Evolutionary conservation across 2,797 vertebrate genomes (phyloP), one percentile per base, ranked within the genome.

Genomic region (Cyprinella venusta): DNA sequence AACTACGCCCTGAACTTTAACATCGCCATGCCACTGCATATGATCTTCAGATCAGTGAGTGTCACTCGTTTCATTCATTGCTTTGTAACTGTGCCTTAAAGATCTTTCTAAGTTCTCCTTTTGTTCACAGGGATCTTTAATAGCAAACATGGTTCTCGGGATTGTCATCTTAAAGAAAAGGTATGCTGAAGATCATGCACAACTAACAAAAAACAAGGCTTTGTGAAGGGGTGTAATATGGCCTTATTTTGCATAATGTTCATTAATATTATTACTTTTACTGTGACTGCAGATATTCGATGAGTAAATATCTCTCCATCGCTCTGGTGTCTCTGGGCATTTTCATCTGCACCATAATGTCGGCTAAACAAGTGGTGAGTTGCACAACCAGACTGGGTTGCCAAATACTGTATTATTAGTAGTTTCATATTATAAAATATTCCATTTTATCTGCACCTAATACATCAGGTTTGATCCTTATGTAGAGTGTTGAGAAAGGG

Each of bases 11-110:
- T 99, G 82, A 99, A 99, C 88, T 96, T 99, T 87, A 98, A 97
- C 89, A 98, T 99, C 0, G 93, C 97, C 56, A 99, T 99, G 98
- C 98, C 98, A 0, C 90, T 99, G 86, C 98, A 99, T 88, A 99
- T 99, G 98, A 98, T 99, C 91, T 99, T 99, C 92, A 94, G 98
- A 97, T 99, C 98, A 6, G 98, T 99, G 90, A 96, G 96, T 94
- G 8, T 38, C 64, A 2, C 61, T 40, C 82, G 30, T 26, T 45
- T 9, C 52, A 33, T 50, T 75, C 50, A 9, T 38, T 38, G 50
- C 19, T 75, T 56, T 56, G 4, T 21, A 26, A n/a, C 50, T 8
- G 30, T 74, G 50, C 6, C 10, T 54, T 54, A 1, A 30, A 6
- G 5, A 52, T 52, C 38, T 13, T 85, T n/a, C 87, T 63, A 80